Conservation (phyloP, 2,888 invertebrate genomes). For the Archips xylosteana region DNA sequence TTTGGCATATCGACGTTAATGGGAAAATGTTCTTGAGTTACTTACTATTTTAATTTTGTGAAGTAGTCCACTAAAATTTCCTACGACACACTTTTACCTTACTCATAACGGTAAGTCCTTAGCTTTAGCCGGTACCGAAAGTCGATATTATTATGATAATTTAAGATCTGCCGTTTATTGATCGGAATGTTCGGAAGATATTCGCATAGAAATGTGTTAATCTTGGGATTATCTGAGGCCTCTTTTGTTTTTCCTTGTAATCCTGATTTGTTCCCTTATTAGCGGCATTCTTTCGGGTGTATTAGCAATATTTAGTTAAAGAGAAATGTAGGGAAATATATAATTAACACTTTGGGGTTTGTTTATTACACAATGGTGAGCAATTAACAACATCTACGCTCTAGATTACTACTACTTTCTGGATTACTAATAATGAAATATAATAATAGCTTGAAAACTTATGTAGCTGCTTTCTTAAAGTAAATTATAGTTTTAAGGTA, state of each 20-base stretch:
- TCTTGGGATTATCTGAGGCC: slow-evolving; percentile 24
- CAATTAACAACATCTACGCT: no score
- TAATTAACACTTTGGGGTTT: neutral
- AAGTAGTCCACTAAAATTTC: neutral
- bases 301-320: neutral
- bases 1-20: no score
- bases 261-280: neutral
- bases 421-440: no score
- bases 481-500: no score
- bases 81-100: neutral
- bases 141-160: slow-evolving; percentile 33
- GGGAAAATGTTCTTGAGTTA: no score
- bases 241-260: slow-evolving; percentile 21
- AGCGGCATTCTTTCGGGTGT: neutral
- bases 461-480: no score
- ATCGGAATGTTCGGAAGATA: slow-evolving; percentile 16
- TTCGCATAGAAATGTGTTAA: slow-evolving; percentile 39
- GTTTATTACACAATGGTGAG: no score
- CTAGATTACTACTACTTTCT: no score
- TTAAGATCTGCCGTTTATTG: slow-evolving; percentile 30
- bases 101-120: neutral
- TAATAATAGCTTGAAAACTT: no score
- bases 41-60: no score
- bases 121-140: slow-evolving; percentile 14
- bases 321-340: neutral